Conservation (phyloP, 1,140 invertebrate genomes). For the Anthonomus grandis region DNA sequence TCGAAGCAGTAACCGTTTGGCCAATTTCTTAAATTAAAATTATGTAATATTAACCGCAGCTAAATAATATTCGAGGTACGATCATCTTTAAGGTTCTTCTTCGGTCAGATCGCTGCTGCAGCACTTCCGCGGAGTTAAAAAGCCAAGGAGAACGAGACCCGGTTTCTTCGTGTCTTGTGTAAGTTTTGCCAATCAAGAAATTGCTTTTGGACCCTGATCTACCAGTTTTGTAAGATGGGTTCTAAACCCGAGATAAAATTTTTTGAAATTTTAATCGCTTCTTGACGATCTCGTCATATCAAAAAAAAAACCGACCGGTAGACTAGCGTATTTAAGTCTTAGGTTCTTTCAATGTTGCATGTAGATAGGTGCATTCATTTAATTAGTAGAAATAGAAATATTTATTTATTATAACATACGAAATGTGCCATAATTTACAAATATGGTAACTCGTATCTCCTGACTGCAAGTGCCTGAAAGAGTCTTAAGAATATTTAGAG, state of each 20-base stretch:
- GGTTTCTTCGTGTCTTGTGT: conserved; percentile 22
- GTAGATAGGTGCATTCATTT: not conserved
- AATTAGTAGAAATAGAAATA: conserved; percentile 6
- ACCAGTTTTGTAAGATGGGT: conserved; percentile 20
- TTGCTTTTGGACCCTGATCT: conserved; percentile 23
- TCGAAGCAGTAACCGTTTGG: too few relatives aligned
- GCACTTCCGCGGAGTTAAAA: conserved; percentile 23
- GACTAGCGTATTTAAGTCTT: not conserved
- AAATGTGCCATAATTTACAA: conserved; percentile 9
- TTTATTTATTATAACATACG: not conserved
- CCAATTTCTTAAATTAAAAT: too few relatives aligned
- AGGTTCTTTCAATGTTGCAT: not conserved
- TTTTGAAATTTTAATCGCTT: too few relatives aligned
- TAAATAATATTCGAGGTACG: too few relatives aligned
- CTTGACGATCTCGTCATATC: not conserved
- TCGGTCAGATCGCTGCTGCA: too few relatives aligned
- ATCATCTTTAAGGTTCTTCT: too few relatives aligned
- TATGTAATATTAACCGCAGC: too few relatives aligned
- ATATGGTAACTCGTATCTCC: too few relatives aligned
- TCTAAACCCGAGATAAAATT: conserved; percentile 15
- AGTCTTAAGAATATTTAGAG: too few relatives aligned
- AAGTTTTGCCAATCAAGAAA: conserved; percentile 27
- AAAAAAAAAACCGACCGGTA: conserved; percentile 2
- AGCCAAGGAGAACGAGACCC: conserved; percentile 22
- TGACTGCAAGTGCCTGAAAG: too few relatives aligned